Evolutionary conservation across 1,140 invertebrate genomes (phyloP).

Genomic region (Charaxes varanes): DNA sequence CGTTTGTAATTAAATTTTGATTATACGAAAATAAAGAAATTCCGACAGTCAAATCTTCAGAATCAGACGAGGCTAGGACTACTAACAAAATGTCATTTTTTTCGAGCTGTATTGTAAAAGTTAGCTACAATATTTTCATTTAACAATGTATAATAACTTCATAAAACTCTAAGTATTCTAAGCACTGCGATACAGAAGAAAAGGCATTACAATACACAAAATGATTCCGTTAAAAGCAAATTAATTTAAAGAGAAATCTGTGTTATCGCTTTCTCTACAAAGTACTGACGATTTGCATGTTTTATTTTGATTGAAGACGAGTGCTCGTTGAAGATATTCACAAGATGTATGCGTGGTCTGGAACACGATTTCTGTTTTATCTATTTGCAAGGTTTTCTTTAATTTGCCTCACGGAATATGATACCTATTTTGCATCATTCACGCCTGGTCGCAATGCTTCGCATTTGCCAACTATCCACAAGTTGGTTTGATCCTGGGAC

Average conservation of each 20-base stretch:
- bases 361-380: conserved; percentile 26
- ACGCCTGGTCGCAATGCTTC: conserved; percentile 69
- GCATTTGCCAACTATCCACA: conserved; percentile 58
- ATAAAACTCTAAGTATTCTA: no score
- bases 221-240: no score
- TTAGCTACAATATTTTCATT: no score
- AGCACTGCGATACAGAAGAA: no score
- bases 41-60: no score
- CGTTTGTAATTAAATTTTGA: no score
- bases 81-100: no score
- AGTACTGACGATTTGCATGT: conserved; percentile 30
- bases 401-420: conserved; percentile 38
- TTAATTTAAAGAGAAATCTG: neutral
- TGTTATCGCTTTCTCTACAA: neutral
- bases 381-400: conserved; percentile 41
- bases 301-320: conserved; percentile 28
- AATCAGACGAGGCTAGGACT: no score
- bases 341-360: conserved; percentile 46
- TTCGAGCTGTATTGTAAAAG: no score
- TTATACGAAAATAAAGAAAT: no score
- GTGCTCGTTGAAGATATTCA: conserved; percentile 34
- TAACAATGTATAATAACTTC: no score
- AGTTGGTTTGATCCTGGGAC: conserved; percentile 38
- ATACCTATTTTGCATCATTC: conserved; percentile 54
- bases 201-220: no score